Evolutionary conservation across 2,888 invertebrate species (phyloP), one percentile per base, ranked within the genome.

Genomic region (Malachius bipustulatus): DNA sequence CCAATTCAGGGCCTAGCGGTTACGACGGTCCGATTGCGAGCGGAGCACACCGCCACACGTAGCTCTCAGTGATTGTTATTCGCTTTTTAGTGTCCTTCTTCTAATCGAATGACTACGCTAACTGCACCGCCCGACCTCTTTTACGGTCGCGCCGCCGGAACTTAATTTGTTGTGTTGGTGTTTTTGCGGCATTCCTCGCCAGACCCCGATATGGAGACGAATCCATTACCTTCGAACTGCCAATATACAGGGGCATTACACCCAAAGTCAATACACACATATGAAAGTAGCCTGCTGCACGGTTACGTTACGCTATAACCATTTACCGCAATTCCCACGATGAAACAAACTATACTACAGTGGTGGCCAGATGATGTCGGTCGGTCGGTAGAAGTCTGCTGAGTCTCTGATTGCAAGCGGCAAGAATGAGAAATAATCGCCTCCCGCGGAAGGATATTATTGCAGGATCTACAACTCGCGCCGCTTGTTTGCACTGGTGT

Each of bases 401-500:
- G n/a, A n/a, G n/a, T n/a, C n/a, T n/a, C n/a, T n/a, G n/a, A 43
- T 37, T 33, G 26, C 39, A 16, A 33, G 30, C 43, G 52, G 49
- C 52, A 48, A 50, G 51, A 58, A 59, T 59, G 59, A 58, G 59
- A 59, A 59, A 57, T 55, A 57, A 59, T 59, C 56, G 56, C 56
- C 56, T 55, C 57, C 54, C 54, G 57, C 56, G 55, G 54, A 57
- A 56, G 55, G 55, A 57, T 56, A 56, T 57, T n/a, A n/a, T n/a
- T n/a, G n/a, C n/a, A n/a, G n/a, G n/a, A n/a, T n/a, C n/a, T n/a
- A n/a, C n/a, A n/a, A n/a, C n/a, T n/a, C n/a, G n/a, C n/a, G n/a
- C n/a, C n/a, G n/a, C n/a, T n/a, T n/a, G n/a, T n/a, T n/a, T n/a
- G n/a, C n/a, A n/a, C n/a, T n/a, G 46, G 48, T 47, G 51, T 51